phyloP scores from a whole-genome alignment of 2,113 vertebrate genomes.

The Triplophysa siluroides region DNA sequence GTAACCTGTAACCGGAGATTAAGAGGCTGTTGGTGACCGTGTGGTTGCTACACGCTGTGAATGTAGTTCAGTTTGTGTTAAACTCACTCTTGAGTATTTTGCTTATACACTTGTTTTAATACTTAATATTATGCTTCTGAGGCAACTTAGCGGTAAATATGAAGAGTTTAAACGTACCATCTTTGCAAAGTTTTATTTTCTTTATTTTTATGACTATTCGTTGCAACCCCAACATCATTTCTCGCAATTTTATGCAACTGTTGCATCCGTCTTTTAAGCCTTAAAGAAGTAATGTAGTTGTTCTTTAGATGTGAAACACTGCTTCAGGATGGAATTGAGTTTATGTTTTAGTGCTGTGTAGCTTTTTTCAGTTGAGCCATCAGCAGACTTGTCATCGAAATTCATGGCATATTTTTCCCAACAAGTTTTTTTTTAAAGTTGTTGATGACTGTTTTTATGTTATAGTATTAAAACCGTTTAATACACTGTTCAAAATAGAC shows the following conservation, averaged over 20 bases:
- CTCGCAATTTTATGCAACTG: background rate
- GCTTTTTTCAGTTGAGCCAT: background rate
- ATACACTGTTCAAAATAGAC: slow-evolving; percentile 1
- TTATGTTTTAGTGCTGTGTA: background rate
- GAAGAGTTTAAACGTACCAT: too few relatives aligned
- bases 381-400: background rate
- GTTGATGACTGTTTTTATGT: background rate
- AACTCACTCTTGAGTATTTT: background rate
- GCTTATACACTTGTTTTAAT: background rate
- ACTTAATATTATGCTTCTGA: background rate
- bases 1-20: slow-evolving; percentile 5
- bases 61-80: slow-evolving; percentile 26
- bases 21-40: background rate
- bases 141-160: background rate
- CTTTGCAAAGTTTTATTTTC: background rate
- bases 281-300: slow-evolving; percentile 17
- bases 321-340: background rate
- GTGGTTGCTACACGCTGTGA: background rate
- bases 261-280: slow-evolving; percentile 37
- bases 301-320: slow-evolving; percentile 6
- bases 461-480: background rate
- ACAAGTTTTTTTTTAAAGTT: background rate
- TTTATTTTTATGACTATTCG: background rate
- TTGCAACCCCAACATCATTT: background rate
- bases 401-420: background rate